phyloP scores from a whole-genome alignment of 1,140 invertebrate species.

The Plutomurus gul region DNA sequence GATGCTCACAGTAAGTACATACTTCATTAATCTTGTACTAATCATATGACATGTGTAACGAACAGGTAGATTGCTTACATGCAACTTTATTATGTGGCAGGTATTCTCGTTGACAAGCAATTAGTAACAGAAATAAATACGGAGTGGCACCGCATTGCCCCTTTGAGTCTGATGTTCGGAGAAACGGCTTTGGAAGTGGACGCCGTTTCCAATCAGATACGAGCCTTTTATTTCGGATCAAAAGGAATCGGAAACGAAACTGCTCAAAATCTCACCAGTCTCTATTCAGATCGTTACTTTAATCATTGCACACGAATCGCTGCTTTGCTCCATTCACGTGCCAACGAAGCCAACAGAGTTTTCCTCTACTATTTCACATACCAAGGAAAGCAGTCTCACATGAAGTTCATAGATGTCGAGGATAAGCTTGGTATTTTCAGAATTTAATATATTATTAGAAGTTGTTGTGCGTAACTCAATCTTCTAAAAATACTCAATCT shows the following conservation, averaged over 20 bases:
- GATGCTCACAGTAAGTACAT: constrained; percentile 38
- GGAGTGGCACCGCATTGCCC: constrained; percentile 51
- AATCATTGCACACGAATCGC: constrained; percentile 38
- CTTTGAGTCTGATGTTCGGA: constrained; percentile 30
- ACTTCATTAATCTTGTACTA: not conserved
- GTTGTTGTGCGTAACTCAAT: too few species aligned
- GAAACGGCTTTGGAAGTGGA: constrained; percentile 49
- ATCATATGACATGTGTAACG: not conserved
- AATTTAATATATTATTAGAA: not conserved
- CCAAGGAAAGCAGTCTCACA: not conserved
- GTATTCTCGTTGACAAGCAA: constrained; percentile 19
- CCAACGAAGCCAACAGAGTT: constrained; percentile 45
- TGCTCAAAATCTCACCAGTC: constrained; percentile 35
- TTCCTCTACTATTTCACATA: constrained; percentile 45
- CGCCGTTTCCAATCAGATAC: constrained; percentile 52
- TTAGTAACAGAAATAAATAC: constrained; percentile 44
- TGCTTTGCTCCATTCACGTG: constrained; percentile 39
- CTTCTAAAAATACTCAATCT: not conserved
- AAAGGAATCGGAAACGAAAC: constrained; percentile 42
- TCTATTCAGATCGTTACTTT: constrained; percentile 49
- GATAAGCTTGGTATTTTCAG: not conserved
- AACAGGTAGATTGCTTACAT: not conserved
- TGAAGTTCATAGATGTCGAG: constrained; percentile 12
- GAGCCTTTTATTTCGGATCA: constrained; percentile 50
- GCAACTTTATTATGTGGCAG: not conserved